Percentiles rank a stretch among this genome's conserved stretches.
Conservation (phyloP, 1,140 invertebrate genomes). For the Parasteatoda tepidariorum region DNA sequence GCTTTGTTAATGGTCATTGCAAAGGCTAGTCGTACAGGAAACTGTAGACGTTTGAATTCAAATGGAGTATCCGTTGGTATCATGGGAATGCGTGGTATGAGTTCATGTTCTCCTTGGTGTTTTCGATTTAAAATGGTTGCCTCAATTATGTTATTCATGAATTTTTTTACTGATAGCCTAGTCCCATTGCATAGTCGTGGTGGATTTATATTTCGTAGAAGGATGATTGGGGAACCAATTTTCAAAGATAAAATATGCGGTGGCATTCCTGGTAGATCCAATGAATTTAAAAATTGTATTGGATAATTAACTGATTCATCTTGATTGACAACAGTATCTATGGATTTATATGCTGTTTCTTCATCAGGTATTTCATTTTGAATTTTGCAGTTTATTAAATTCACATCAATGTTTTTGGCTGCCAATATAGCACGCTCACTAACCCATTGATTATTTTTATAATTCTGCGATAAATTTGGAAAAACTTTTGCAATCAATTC, state of each 20-base stretch:
- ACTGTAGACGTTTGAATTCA: conserved; percentile 70
- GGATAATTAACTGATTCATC: conserved; percentile 64
- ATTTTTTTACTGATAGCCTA: conserved; percentile 61
- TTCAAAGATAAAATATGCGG: conserved; percentile 10
- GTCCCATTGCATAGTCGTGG: conserved; percentile 68
- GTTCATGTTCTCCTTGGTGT: conserved; percentile 6
- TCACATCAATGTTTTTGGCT: conserved; percentile 35
- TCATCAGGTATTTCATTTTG: conserved; percentile 5
- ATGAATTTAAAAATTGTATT: conserved; percentile 30
- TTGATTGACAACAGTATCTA: conserved; percentile 65
- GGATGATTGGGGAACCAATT: conserved; percentile 66
- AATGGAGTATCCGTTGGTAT: conserved; percentile 55
- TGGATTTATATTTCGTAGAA: conserved; percentile 68
- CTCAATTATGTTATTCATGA: conserved; percentile 54
- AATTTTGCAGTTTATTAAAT: conserved; percentile 22
- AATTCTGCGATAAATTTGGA: conserved; percentile 26
- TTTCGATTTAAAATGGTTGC: conserved; percentile 20
- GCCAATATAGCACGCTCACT: conserved; percentile 29
- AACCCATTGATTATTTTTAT: conserved; percentile 39
- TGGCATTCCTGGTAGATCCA: background rate
- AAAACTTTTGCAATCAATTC: conserved; percentile 35
- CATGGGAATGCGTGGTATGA: conserved; percentile 34
- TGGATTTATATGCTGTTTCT: conserved; percentile 64
- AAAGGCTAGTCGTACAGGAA: conserved; percentile 71
- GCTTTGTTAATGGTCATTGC: conserved; percentile 73